A percentile compares a stretch with the other conserved stretches of the same genome.
These are phyloP conservation scores for Philonicus albiceps DNA, from an alignment of 2,888 invertebrate genomes.

Conservation along the genomic window DNA sequence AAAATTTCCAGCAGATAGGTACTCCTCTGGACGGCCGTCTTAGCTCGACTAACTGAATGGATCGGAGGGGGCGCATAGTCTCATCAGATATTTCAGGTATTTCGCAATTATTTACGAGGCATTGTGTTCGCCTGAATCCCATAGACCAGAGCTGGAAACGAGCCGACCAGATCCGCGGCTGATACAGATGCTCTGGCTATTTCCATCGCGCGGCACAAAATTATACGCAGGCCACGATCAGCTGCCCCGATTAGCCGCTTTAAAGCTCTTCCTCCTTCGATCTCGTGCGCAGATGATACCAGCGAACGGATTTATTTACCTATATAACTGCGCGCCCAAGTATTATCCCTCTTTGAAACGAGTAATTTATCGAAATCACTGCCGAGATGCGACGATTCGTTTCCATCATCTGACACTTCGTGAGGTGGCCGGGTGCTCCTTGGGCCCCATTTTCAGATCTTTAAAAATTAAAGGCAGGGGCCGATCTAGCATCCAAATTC, in stretches of 20 bases:
- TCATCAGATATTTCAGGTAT: conserved; percentile 29
- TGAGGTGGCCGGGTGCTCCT: neutral
- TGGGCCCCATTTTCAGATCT: neutral
- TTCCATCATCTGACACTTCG: neutral
- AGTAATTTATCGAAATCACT: neutral
- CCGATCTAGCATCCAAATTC: no score
- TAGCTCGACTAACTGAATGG: neutral
- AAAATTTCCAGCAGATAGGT: conserved; percentile 7
- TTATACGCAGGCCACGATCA: conserved; percentile 2
- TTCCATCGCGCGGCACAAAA: neutral
- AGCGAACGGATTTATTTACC: neutral
- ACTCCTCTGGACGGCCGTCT: neutral
- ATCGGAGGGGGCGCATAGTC: conserved; percentile 10
- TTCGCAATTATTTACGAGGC: conserved; percentile 36
- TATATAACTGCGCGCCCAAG: neutral
- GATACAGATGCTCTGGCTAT: neutral
- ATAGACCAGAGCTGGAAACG: neutral
- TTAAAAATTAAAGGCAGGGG: neutral
- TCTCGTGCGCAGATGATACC: neutral
- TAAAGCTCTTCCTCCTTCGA: conserved; percentile 30
- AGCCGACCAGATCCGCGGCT: neutral
- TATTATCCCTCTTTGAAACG: neutral
- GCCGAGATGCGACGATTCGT: neutral
- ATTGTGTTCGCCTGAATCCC: conserved; percentile 11
- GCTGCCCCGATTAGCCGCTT: neutral